These are phyloP conservation scores for Heliconius eleuchia DNA, from an alignment of 1,140 invertebrate species.

Conservation along the genomic window DNA sequence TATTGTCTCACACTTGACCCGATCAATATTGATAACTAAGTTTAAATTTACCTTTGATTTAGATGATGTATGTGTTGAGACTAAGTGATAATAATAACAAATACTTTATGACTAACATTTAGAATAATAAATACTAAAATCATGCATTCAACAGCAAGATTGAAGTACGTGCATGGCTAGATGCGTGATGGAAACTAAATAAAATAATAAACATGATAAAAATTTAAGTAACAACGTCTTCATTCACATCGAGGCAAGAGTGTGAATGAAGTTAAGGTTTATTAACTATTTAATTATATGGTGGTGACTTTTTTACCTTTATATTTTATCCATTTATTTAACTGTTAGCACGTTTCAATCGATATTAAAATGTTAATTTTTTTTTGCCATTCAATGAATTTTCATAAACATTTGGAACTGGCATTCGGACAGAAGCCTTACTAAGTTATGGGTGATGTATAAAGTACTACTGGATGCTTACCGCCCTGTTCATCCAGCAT, in stretches of 20 bases:
- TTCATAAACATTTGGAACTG: constrained; percentile 68
- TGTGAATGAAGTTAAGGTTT: constrained; percentile 52
- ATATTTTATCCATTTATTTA: constrained; percentile 67
- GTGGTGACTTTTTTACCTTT: constrained; percentile 73
- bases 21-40: constrained; percentile 54
- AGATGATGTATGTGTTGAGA: constrained; percentile 77
- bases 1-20: constrained; percentile 72
- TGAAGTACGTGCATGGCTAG: constrained; percentile 77
- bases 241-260: constrained; percentile 41
- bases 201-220: constrained; percentile 59
- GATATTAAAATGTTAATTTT: constrained; percentile 57
- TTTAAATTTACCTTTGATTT: constrained; percentile 66
- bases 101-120: constrained; percentile 74
- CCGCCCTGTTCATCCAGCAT: constrained; percentile 97
- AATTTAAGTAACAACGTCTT: constrained; percentile 53
- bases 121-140: constrained; percentile 70
- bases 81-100: constrained; percentile 68
- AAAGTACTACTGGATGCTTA: constrained; percentile 86
- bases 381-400: constrained; percentile 66
- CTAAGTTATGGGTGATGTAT: constrained; percentile 77
- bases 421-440: constrained; percentile 75
- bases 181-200: constrained; percentile 75
- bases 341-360: constrained; percentile 72
- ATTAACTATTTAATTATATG: constrained; percentile 64
- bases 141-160: constrained; percentile 77